Conservation (phyloP, 2,113 vertebrate species). For the Pterophyllum scalare region DNA sequence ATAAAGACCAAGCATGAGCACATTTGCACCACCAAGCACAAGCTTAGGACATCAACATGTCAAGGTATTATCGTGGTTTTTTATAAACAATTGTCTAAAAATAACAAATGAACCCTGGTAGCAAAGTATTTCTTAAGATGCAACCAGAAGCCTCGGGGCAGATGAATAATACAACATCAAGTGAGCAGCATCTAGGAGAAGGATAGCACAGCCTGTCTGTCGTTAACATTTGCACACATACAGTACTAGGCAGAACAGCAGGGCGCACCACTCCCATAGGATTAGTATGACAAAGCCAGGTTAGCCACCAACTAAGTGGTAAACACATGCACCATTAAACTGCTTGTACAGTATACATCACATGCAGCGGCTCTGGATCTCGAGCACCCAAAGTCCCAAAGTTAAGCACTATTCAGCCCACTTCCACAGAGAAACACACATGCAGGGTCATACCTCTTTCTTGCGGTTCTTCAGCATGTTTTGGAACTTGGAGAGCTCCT, state of each 20-base stretch:
- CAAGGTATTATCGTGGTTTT: background rate
- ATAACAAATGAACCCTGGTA: slow-evolving; percentile 28
- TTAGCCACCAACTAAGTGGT: slow-evolving; percentile 10
- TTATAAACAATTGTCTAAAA: slow-evolving; percentile 30
- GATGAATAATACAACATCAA: slow-evolving; percentile 63
- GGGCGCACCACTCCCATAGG: slow-evolving; percentile 24
- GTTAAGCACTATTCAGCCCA: background rate
- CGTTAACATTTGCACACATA: slow-evolving; percentile 23
- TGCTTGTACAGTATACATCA: background rate
- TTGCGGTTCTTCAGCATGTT: slow-evolving; percentile 95
- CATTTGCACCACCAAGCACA: background rate
- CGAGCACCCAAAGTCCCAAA: slow-evolving; percentile 1
- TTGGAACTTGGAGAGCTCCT: slow-evolving; percentile 97
- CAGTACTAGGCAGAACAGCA: slow-evolving; percentile 5
- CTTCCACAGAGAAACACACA: slow-evolving; percentile 1
- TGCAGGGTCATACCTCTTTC: slow-evolving; percentile 89
- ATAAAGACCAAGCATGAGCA: background rate
- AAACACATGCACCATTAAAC: slow-evolving; percentile 38
- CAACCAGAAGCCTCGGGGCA: slow-evolving; percentile 38
- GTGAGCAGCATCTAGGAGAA: slow-evolving; percentile 37
- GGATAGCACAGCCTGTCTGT: slow-evolving; percentile 27
- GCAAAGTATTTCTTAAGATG: slow-evolving; percentile 27
- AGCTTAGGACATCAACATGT: background rate
- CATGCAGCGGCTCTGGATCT: slow-evolving; percentile 29
- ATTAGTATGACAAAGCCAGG: slow-evolving; percentile 26